Evolutionary conservation across 2,113 vertebrate species (phyloP).

Genomic region (Oryzias celebensis): DNA sequence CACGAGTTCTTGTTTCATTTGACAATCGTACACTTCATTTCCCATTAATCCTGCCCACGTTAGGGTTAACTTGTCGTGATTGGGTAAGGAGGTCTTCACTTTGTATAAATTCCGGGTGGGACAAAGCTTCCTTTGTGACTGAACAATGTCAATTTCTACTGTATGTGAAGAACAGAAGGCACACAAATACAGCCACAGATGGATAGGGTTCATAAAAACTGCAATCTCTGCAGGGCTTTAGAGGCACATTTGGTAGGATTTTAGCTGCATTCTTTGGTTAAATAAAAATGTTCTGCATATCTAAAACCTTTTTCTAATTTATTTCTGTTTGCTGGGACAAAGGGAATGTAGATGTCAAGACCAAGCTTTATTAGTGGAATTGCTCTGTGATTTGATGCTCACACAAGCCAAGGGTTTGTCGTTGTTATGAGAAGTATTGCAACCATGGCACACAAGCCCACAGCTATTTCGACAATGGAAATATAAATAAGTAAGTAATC

Average conservation of each 20-base stretch:
- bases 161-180: conserved; percentile 6
- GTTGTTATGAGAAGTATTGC: conserved; percentile 1
- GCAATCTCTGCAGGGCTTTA: conserved; percentile 20
- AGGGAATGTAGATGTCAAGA: conserved; percentile 28
- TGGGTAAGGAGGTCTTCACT: too few relatives aligned
- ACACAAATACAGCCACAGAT: conserved; percentile 29
- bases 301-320: conserved; percentile 22
- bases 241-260: conserved; percentile 39
- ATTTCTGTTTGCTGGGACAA: conserved; percentile 24
- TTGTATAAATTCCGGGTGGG: too few relatives aligned
- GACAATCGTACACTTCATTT: too few relatives aligned
- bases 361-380: conserved; percentile 43
- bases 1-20: too few relatives aligned
- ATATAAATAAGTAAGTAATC: too few relatives aligned
- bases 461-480: too few relatives aligned
- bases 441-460: too few relatives aligned
- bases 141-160: neutral
- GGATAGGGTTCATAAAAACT: conserved; percentile 35
- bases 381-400: conserved; percentile 42
- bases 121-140: neutral
- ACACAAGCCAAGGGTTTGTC: conserved; percentile 39
- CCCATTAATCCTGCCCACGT: too few relatives aligned
- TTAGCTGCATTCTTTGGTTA: conserved; percentile 30
- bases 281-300: conserved; percentile 42
- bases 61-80: too few relatives aligned